These are phyloP conservation scores for Scaptomyza reducta DNA, from an alignment of 2,888 invertebrate genomes.

Conservation along the genomic window DNA sequence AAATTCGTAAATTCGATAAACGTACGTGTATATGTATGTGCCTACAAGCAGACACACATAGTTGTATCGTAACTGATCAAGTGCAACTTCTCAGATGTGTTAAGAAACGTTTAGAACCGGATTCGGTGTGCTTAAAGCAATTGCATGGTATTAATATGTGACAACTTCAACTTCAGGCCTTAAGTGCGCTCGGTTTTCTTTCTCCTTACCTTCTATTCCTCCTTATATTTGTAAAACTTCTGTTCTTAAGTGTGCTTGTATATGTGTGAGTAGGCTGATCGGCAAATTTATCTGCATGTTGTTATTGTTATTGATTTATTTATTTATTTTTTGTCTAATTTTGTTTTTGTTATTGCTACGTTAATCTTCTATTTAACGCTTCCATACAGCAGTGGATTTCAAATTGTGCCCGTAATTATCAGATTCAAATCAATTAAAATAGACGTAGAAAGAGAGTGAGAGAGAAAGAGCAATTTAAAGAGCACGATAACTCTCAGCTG, in stretches of 20 bases:
- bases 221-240: constrained; percentile 17
- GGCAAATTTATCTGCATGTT: constrained; percentile 56
- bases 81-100: constrained; percentile 58
- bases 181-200: constrained; percentile 43
- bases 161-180: constrained; percentile 66
- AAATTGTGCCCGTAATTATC: constrained; percentile 53
- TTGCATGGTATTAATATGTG: constrained; percentile 55
- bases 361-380: constrained; percentile 64
- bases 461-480: constrained; percentile 22
- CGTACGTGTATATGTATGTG: constrained; percentile 3
- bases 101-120: constrained; percentile 71
- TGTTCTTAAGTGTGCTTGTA: constrained; percentile 14
- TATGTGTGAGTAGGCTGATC: constrained; percentile 46
- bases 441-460: constrained; percentile 11
- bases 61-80: constrained; percentile 41
- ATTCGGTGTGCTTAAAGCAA: constrained; percentile 53
- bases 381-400: constrained; percentile 56
- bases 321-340: constrained; percentile 35
- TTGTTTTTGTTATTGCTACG: constrained; percentile 57
- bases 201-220: constrained; percentile 12
- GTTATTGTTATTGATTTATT: constrained; percentile 31
- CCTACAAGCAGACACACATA: background rate
- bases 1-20: background rate
- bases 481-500: constrained; percentile 39
- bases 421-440: constrained; percentile 54